Percentiles rank a stretch among this genome's conserved stretches.
Evolutionary conservation across 2,113 vertebrate genomes (phyloP).

Genomic region (Neopipo cinnamomea): DNA sequence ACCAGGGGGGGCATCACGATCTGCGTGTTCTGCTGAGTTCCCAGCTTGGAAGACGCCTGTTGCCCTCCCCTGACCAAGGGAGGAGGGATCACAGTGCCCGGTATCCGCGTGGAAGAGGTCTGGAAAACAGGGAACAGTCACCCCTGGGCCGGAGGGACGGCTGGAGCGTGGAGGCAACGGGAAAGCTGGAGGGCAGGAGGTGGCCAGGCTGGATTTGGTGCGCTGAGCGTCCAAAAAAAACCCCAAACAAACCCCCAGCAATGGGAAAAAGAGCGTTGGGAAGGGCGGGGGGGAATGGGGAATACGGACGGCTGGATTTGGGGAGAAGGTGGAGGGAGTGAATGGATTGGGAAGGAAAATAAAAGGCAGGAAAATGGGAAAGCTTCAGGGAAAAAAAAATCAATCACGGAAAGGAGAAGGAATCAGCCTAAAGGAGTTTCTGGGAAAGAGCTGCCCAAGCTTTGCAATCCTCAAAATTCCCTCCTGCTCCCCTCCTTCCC

Average conservation of each 20-base stretch:
- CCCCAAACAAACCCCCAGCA: too few relatives aligned
- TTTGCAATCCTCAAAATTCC: background rate
- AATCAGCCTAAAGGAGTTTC: background rate
- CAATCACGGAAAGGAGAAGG: background rate
- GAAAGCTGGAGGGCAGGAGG: background rate
- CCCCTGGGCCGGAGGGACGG: background rate
- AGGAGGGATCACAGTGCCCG: slow-evolving; percentile 90
- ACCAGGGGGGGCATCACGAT: slow-evolving; percentile 94
- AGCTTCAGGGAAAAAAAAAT: background rate
- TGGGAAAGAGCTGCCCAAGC: background rate
- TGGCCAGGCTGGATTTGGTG: background rate
- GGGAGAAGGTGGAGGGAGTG: background rate
- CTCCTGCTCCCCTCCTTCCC: background rate
- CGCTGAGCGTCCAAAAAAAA: background rate
- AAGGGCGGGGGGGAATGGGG: background rate
- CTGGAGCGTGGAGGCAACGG: background rate
- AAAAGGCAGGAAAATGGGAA: background rate
- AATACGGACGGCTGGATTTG: background rate
- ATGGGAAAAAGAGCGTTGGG: background rate
- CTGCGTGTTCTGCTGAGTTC: slow-evolving; percentile 83
- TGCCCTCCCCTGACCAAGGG: slow-evolving; percentile 93
- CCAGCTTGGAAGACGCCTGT: slow-evolving; percentile 84
- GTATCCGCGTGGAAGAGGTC: slow-evolving; percentile 79
- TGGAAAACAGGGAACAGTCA: slow-evolving; percentile 17
- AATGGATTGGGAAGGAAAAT: background rate